Base-by-base conservation (phyloP, 2,888 invertebrate genomes). In the Agriotes lineatus region DNA sequence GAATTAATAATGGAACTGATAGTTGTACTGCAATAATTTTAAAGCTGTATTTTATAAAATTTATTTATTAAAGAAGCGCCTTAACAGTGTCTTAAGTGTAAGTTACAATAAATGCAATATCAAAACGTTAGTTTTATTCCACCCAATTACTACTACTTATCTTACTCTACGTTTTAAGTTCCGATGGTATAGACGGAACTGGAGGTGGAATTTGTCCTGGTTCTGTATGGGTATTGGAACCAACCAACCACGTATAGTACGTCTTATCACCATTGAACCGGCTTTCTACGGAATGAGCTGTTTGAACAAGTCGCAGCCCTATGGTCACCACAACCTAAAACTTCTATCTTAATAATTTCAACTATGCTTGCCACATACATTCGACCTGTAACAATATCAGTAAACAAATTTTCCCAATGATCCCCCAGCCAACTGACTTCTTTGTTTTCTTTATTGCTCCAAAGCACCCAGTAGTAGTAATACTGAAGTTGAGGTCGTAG, bases 401-500 rank as follows among this genome's bases (percentile, higher is more conserved):
- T n/a, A 78, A 14, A 10, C 77, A 67, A 42, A 83, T 73, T 65
- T 79, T 79, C 35, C 79, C 80, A n/a, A 81, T 75, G 20, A 83
- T 79, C 7, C 61, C 67, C 82, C 81, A 82, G 5, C 82, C 82
- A 6, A 81, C 72, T 59, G 70, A 71, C 61, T 76, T 75, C 44
- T 83, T 82, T 35, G 77, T 76, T 18, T 76, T 72, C 10, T 76
- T 69, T 4, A 84, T 72, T 57, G 77, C 80, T 2, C 77, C 73
- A 63, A 78, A 79, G 70, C 85, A 85, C 1, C 84, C 85, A 1
- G 75, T 74, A 1, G 79, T 79, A 2, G 82, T 82, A 45, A 85
- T 76, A 60, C 83, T 84, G 22, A 84, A 76, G 73, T 84, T 84
- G 9, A 78, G 76, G 66, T 81, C 78, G 2, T 88, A 87, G 45